Evolutionary conservation across 2,888 invertebrate species (phyloP).

Genomic region (Trisateles emortualis): DNA sequence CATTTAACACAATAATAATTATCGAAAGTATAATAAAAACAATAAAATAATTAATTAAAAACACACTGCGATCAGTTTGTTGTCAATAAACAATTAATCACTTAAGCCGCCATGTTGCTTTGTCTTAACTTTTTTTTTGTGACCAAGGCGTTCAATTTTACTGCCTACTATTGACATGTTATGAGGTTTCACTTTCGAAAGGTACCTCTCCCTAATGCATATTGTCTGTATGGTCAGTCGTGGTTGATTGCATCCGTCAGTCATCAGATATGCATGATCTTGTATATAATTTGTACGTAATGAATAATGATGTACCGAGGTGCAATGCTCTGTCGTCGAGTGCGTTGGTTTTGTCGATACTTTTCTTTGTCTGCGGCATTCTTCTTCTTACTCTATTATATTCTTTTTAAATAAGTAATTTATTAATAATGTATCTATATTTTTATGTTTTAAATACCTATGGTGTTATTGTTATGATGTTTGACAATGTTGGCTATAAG

Average conservation of each 20-base stretch:
- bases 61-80: slow-evolving; percentile 40
- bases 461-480: too few relatives aligned
- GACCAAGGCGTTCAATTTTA: slow-evolving; percentile 44
- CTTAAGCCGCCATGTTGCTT: slow-evolving; percentile 42
- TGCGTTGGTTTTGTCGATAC: background rate
- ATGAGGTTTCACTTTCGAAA: slow-evolving; percentile 43
- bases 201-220: slow-evolving; percentile 26
- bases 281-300: slow-evolving; percentile 20
- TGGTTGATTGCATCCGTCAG: slow-evolving; percentile 30
- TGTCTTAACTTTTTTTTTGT: slow-evolving; percentile 32
- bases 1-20: slow-evolving; percentile 23
- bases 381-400: too few relatives aligned
- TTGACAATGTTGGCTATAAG: too few relatives aligned
- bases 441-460: too few relatives aligned
- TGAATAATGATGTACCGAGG: slow-evolving; percentile 16
- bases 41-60: slow-evolving; percentile 46
- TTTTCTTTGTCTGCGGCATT: too few relatives aligned
- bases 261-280: slow-evolving; percentile 33
- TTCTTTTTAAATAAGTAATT: too few relatives aligned
- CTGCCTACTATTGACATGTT: slow-evolving; percentile 41
- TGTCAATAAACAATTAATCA: slow-evolving; percentile 44
- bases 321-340: slow-evolving; percentile 2
- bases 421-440: too few relatives aligned
- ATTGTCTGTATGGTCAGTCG: slow-evolving; percentile 30
- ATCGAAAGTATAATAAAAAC: slow-evolving; percentile 41